Conservation (phyloP, 92 coral and sea anemone genomes). For the Zoanthus sociatus region DNA sequence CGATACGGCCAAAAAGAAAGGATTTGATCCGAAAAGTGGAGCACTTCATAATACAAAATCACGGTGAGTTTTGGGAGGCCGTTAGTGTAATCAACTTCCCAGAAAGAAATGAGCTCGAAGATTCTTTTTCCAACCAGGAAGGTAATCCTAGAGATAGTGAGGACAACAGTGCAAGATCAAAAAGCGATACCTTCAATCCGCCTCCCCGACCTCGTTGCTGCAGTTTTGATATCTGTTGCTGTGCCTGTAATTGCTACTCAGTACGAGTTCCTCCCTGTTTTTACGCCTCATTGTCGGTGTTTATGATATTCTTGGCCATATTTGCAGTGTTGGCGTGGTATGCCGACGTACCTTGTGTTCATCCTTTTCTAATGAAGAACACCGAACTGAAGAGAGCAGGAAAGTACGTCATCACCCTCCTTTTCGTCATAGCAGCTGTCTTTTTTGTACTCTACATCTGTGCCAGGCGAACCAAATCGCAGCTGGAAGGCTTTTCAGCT, state of each 20-base stretch:
- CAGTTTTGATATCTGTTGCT: constrained; percentile 44
- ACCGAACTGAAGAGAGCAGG: constrained; percentile 56
- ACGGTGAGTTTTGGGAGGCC: constrained; percentile 42
- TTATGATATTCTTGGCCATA: constrained; percentile 16
- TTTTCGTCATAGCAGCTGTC: constrained; percentile 10
- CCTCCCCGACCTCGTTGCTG: background rate
- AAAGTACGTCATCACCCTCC: constrained; percentile 24
- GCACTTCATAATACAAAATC: constrained; percentile 56
- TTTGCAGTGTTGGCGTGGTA: constrained; percentile 64
- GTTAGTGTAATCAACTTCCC: constrained; percentile 16
- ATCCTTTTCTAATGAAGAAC: background rate
- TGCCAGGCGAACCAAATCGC: background rate
- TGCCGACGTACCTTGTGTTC: constrained; percentile 35
- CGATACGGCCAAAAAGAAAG: constrained; percentile 69
- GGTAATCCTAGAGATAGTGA: background rate
- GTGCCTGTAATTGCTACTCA: constrained; percentile 63
- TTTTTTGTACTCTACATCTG: constrained; percentile 4
- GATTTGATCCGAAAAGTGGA: constrained; percentile 73
- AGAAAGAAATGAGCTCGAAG: constrained; percentile 9
- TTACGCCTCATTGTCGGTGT: constrained; percentile 12
- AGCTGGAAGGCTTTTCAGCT: background rate
- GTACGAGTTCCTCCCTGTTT: constrained; percentile 54
- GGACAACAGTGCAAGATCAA: background rate
- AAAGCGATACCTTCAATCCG: background rate
- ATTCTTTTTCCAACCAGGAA: constrained; percentile 46